phyloP scores from a whole-genome alignment of 1,140 invertebrate species.

The Colletes latitarsis region DNA sequence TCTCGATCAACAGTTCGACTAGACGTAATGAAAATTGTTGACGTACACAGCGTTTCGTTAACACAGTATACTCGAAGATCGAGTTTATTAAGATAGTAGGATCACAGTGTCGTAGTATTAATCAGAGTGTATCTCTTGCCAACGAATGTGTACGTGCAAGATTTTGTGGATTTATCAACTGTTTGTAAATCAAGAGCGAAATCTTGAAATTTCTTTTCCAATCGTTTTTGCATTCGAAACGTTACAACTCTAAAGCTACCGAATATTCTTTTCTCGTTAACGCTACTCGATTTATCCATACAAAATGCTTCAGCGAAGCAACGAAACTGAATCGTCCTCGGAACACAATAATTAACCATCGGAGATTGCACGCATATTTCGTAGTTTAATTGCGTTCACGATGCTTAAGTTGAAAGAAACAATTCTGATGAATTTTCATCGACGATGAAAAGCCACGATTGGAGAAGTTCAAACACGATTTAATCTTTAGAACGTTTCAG shows the following conservation, averaged over 20 bases:
- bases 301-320: background rate
- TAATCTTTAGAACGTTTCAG: slow-evolving; percentile 3
- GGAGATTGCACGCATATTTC: background rate
- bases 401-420: background rate
- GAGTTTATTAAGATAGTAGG: slow-evolving; percentile 60
- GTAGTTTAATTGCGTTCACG: no score
- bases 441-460: background rate
- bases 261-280: background rate
- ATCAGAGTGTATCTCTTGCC: background rate
- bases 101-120: slow-evolving; percentile 64
- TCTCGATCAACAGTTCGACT: background rate
- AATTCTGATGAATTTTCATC: background rate
- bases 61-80: background rate
- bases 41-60: background rate
- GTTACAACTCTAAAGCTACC: no score
- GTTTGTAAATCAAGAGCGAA: no score
- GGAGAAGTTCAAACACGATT: slow-evolving; percentile 5
- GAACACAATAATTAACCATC: background rate
- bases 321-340: background rate
- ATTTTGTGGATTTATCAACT: background rate
- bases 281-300: background rate
- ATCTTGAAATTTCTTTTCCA: background rate
- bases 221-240: no score
- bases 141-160: background rate
- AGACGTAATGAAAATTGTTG: background rate